Conservation (phyloP, 2,113 vertebrate genomes). For the Mohoua ochrocephala region DNA sequence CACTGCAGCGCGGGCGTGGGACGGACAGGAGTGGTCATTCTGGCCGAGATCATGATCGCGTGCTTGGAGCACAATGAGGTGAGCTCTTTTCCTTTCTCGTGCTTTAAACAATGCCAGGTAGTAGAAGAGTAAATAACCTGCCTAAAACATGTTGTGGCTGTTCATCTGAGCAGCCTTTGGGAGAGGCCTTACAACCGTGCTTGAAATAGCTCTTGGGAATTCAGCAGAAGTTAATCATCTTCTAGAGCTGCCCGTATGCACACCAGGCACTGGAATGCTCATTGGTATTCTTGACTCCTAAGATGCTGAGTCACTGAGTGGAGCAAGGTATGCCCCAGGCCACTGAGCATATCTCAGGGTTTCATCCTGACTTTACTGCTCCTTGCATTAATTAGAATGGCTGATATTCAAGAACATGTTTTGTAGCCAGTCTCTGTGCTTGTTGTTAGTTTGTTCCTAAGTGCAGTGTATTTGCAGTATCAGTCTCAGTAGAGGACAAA, state of each 20-base stretch:
- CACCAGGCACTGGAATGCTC: background rate
- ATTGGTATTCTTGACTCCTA: background rate
- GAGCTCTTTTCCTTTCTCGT: background rate
- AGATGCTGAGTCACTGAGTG: background rate
- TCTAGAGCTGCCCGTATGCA: background rate
- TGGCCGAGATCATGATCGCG: slow-evolving; percentile 94
- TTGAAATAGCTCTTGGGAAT: background rate
- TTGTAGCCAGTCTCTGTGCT: background rate
- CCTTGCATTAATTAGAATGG: background rate
- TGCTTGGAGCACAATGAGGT: slow-evolving; percentile 98
- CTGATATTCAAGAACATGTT: background rate
- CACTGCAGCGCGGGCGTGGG: slow-evolving; percentile 96
- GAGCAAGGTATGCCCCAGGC: background rate
- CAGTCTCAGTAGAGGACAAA: background rate
- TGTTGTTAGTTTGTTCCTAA: background rate
- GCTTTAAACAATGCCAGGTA: background rate
- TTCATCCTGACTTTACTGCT: background rate
- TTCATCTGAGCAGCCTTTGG: background rate
- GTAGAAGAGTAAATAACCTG: background rate
- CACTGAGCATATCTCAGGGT: background rate
- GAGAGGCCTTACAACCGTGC: background rate
- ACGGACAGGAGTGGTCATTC: slow-evolving; percentile 88
- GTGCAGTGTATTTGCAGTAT: background rate
- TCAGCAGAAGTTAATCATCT: background rate
- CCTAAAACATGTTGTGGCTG: background rate